phyloP scores from a whole-genome alignment of 2,797 vertebrate genomes.

The Mallotus villosus region DNA sequence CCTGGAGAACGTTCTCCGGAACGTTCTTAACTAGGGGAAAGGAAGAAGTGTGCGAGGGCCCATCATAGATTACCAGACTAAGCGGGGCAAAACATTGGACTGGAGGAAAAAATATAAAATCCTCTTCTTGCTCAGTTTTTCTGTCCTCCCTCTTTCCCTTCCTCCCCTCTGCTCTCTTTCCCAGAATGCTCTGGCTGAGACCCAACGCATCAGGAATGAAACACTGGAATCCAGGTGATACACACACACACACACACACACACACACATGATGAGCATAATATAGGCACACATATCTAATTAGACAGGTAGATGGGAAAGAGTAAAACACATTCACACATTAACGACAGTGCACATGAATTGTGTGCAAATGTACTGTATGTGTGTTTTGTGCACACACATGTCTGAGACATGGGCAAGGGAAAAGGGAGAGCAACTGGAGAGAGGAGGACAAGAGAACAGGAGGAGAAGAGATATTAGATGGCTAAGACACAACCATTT shows the following conservation, averaged over 20 bases:
- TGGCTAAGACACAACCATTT: not conserved
- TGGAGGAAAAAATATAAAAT: slow-evolving; percentile 44
- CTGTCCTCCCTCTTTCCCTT: not conserved
- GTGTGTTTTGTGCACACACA: not conserved
- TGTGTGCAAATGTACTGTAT: not conserved
- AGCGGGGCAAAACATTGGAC: too few relatives aligned
- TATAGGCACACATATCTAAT: slow-evolving; percentile 9
- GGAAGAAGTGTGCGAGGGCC: too few relatives aligned
- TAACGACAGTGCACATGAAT: not conserved
- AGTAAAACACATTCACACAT: slow-evolving; percentile 26
- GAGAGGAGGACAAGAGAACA: not conserved
- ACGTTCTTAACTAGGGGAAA: too few relatives aligned
- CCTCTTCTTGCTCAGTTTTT: slow-evolving; percentile 9
- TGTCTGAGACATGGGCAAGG: not conserved
- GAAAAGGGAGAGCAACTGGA: not conserved
- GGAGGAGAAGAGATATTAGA: not conserved
- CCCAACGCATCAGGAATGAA: slow-evolving; percentile 59
- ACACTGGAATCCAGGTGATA: slow-evolving; percentile 73
- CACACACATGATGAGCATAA: not conserved
- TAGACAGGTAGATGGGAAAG: not conserved
- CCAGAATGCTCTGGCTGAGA: slow-evolving; percentile 60
- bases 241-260: slow-evolving; percentile 26
- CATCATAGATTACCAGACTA: too few relatives aligned
- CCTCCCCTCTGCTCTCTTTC: slow-evolving; percentile 35
- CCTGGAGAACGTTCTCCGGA: too few relatives aligned